Percentiles rank a stretch among this genome's conserved stretches.
Evolutionary conservation across 2,113 vertebrate genomes (phyloP).

Genomic region (Phasianus colchicus): DNA sequence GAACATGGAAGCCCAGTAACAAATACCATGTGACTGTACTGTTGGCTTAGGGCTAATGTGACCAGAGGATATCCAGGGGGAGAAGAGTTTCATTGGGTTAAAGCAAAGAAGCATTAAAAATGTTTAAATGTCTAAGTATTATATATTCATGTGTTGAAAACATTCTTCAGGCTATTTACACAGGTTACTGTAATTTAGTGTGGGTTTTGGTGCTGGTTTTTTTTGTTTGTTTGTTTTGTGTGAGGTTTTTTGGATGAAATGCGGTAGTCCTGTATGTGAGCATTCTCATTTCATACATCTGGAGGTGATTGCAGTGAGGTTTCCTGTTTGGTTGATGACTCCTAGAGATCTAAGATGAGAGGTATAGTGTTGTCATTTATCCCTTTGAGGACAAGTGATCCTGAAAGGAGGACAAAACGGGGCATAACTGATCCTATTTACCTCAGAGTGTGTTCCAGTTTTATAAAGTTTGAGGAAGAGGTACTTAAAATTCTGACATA

Average conservation of each 20-base stretch:
- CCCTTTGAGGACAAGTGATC: not conserved
- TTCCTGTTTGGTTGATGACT: not conserved
- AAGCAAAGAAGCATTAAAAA: not conserved
- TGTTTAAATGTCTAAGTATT: not conserved
- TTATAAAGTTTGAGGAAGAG: not conserved
- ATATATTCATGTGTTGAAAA: not conserved
- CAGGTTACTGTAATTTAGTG: not conserved
- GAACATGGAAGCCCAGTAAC: constrained; percentile 35
- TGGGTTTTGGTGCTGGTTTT: no score
- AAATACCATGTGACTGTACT: not conserved
- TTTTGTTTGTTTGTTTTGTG: no score
- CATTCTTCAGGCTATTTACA: not conserved
- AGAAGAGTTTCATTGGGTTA: not conserved
- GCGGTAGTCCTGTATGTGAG: not conserved
- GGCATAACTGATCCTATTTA: not conserved
- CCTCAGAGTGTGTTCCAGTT: fast-evolving
- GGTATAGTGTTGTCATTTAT: fast-evolving
- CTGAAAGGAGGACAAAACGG: not conserved
- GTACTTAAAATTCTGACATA: not conserved
- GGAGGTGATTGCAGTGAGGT: not conserved
- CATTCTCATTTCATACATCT: not conserved
- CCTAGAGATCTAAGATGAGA: not conserved
- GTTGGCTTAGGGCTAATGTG: not conserved
- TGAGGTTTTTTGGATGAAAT: not conserved
- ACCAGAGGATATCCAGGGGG: not conserved